A percentile compares a stretch with the other conserved stretches of the same genome.
phyloP scores from a whole-genome alignment of 2,113 vertebrate genomes.

The Papio anubis region DNA sequence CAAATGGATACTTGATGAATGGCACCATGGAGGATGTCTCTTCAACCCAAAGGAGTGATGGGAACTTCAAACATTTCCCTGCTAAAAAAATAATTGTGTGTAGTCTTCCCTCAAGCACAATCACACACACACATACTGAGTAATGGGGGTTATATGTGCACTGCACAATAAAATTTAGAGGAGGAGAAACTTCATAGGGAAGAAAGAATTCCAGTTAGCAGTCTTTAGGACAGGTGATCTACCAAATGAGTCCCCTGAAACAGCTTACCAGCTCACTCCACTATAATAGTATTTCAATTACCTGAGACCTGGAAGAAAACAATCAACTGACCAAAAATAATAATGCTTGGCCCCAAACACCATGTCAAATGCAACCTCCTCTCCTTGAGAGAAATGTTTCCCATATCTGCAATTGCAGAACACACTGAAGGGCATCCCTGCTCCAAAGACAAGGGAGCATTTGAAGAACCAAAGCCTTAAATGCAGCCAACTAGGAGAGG shows the following conservation, averaged over 20 bases:
- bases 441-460: slow-evolving; percentile 50
- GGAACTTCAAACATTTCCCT: not conserved
- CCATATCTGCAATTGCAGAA: slow-evolving; percentile 48
- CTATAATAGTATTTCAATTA: slow-evolving; percentile 66
- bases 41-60: not conserved
- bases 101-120: not conserved
- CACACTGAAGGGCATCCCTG: slow-evolving; percentile 53
- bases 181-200: slow-evolving; percentile 33
- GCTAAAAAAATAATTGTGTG: not conserved
- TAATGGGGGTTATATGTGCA: not conserved
- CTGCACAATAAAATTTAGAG: not conserved
- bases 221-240: slow-evolving; percentile 62
- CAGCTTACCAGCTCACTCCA: slow-evolving; percentile 33
- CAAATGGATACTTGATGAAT: not conserved
- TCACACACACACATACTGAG: not conserved
- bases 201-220: slow-evolving; percentile 18
- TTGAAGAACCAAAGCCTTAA: slow-evolving; percentile 60
- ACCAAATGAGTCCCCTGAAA: slow-evolving; percentile 37
- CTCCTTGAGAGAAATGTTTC: slow-evolving; percentile 67
- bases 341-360: slow-evolving; percentile 66
- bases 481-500: not conserved
- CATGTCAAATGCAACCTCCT: slow-evolving; percentile 38
- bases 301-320: slow-evolving; percentile 51
- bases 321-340: slow-evolving; percentile 66
- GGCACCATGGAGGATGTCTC: not conserved